Evolutionary conservation across 2,888 invertebrate genomes (phyloP).

Genomic region (Lysandra bellargus): DNA sequence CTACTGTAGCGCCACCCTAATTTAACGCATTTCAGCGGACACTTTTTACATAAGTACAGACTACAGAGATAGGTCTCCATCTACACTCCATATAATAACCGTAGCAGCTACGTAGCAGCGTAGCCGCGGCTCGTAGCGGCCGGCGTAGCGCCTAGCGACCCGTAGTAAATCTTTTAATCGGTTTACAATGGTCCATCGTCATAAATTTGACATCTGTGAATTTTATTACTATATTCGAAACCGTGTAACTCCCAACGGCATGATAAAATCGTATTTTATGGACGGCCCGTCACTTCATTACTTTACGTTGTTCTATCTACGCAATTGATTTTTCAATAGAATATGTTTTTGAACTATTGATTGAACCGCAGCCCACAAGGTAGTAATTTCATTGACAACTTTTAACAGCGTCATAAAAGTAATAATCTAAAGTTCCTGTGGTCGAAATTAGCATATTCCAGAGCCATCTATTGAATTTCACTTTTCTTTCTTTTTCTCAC

Average conservation of each 20-base stretch:
- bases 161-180: slow-evolving; percentile 79
- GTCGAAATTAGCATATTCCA: not conserved
- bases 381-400: too few species aligned
- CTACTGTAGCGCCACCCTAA: too few species aligned
- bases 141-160: slow-evolving; percentile 45
- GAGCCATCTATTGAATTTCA: too few species aligned
- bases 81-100: not conserved
- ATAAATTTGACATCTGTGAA: slow-evolving; percentile 81
- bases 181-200: slow-evolving; percentile 77
- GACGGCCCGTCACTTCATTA: slow-evolving; percentile 72
- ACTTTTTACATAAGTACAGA: too few species aligned
- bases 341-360: not conserved
- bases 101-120: slow-evolving; percentile 40
- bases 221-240: slow-evolving; percentile 79
- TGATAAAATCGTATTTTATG: slow-evolving; percentile 79
- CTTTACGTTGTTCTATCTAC: slow-evolving; percentile 71
- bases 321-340: slow-evolving; percentile 51
- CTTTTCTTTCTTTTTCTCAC: too few species aligned
- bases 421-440: not conserved
- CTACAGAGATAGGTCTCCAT: too few species aligned
- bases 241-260: slow-evolving; percentile 75
- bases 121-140: slow-evolving; percentile 48
- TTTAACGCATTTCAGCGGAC: too few species aligned
- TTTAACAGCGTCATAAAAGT: too few species aligned
- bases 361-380: not conserved